phyloP scores from a whole-genome alignment of 2,113 vertebrate genomes.

The Bostrychus sinensis region DNA sequence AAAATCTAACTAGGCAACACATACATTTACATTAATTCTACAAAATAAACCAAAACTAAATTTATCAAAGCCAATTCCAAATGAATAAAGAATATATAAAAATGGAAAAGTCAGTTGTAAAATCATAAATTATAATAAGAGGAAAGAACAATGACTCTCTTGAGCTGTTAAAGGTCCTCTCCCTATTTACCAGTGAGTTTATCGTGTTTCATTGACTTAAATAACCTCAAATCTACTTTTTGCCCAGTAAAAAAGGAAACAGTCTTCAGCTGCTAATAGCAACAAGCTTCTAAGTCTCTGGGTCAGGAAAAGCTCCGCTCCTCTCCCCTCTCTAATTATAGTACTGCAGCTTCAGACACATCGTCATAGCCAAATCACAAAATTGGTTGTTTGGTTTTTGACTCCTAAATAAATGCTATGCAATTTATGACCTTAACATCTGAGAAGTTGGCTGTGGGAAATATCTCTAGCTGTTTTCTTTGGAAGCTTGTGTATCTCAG shows the following conservation, averaged over 20 bases:
- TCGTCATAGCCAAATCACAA: slow-evolving; percentile 6
- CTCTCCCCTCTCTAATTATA: slow-evolving; percentile 10
- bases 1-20: no score
- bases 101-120: no score
- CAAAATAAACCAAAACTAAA: neutral
- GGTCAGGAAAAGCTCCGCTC: slow-evolving; percentile 10
- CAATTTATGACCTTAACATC: neutral
- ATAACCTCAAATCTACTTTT: slow-evolving; percentile 50
- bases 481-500: slow-evolving; percentile 5
- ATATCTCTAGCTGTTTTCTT: neutral
- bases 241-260: slow-evolving; percentile 39
- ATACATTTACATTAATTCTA: no score
- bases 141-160: neutral
- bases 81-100: slow-evolving; percentile 2
- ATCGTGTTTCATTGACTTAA: slow-evolving; percentile 51
- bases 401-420: neutral
- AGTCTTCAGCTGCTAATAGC: slow-evolving; percentile 52
- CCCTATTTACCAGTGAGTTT: slow-evolving; percentile 43
- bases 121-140: neutral
- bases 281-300: slow-evolving; percentile 55
- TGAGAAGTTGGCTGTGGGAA: neutral
- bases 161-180: neutral
- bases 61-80: neutral
- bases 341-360: slow-evolving; percentile 1
- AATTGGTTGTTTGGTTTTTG: slow-evolving; percentile 28